These are phyloP conservation scores for Oreohelix idahoensis DNA, from an alignment of 1,140 invertebrate genomes.

Conservation along the genomic window DNA sequence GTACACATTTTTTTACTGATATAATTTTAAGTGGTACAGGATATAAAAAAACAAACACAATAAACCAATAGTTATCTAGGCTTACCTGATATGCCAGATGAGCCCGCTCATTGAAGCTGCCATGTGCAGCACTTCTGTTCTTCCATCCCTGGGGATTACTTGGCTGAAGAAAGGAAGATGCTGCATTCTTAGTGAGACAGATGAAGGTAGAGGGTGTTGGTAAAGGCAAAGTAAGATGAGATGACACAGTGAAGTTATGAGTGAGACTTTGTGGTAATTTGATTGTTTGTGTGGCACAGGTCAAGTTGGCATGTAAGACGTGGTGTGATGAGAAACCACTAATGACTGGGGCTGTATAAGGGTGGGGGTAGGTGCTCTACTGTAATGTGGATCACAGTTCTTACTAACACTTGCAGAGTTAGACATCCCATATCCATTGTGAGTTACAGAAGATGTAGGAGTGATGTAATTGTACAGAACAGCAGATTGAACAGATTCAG, in stretches of 20 bases:
- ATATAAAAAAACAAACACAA: too few relatives aligned
- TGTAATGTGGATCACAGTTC: neutral
- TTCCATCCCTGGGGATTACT: slow-evolving; percentile 48
- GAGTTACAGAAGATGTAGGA: neutral
- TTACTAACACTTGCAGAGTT: neutral
- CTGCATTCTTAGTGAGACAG: slow-evolving; percentile 24
- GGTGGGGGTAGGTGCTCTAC: neutral
- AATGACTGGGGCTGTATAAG: neutral
- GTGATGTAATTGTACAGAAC: neutral
- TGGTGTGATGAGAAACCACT: neutral
- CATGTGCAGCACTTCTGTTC: slow-evolving; percentile 49
- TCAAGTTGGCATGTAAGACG: neutral
- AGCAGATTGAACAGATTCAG: neutral
- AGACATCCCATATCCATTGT: neutral
- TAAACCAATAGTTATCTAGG: too few relatives aligned
- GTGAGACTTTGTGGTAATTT: neutral
- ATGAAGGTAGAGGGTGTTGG: slow-evolving; percentile 31
- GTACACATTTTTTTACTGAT: too few relatives aligned
- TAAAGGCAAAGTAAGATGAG: slow-evolving; percentile 24
- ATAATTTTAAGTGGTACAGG: too few relatives aligned
- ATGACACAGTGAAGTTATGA: neutral
- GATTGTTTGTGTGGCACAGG: neutral
- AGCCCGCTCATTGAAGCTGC: slow-evolving; percentile 55
- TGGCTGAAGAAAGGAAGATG: slow-evolving; percentile 52
- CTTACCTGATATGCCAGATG: slow-evolving; percentile 57